phyloP scores from a whole-genome alignment of 2,113 vertebrate genomes.

The Protobothrops flavoviridis region DNA sequence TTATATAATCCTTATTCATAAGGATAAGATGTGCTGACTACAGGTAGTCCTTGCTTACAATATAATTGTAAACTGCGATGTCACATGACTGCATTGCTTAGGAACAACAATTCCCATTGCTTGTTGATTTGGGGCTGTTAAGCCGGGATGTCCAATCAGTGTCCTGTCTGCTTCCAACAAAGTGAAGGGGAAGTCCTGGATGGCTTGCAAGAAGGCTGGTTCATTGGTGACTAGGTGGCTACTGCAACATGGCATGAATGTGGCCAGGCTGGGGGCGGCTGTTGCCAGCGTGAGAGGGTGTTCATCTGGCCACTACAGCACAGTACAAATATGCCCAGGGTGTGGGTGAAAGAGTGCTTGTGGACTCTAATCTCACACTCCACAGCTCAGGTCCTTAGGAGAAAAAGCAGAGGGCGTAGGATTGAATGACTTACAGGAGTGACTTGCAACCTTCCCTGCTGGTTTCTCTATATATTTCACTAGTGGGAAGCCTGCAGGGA shows the following conservation, averaged over 20 bases:
- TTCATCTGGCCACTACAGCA: background rate
- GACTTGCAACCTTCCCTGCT: background rate
- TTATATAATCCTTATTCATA: background rate
- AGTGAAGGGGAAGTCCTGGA: background rate
- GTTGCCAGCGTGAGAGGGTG: background rate
- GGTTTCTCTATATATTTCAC: background rate
- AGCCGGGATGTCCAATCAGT: background rate
- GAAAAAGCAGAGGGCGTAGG: background rate
- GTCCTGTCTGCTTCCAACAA: background rate
- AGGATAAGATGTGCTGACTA: background rate
- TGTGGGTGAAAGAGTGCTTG: background rate
- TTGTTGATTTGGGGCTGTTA: background rate
- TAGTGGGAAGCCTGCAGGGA: background rate
- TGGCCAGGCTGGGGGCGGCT: background rate
- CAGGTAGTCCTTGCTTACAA: background rate
- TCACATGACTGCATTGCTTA: background rate
- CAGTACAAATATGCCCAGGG: background rate
- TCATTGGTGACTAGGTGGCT: background rate
- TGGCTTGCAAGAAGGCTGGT: background rate
- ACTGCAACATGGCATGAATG: background rate
- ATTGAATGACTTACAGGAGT: background rate
- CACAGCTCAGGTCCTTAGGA: background rate
- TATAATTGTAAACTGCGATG: background rate
- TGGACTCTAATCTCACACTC: background rate
- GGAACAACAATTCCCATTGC: background rate